Base-by-base conservation (phyloP, 2,113 vertebrate species). In the Pterophyllum scalare region DNA sequence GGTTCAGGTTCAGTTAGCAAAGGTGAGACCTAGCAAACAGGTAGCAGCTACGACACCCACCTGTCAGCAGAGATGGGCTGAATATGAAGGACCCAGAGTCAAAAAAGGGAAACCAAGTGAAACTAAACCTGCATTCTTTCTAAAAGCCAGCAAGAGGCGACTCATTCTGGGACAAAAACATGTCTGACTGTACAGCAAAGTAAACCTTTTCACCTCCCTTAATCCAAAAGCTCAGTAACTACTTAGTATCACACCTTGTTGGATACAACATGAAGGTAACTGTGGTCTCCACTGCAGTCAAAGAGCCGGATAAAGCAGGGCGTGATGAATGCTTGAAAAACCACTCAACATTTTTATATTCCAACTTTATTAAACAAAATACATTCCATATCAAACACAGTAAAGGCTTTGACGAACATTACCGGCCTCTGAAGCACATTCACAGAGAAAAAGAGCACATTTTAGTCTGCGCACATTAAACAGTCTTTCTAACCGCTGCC, bases 281-380 rank as follows among this genome's bases (percentile, higher is more conserved):
- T 49, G 64, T 67, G 40, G 5, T 19, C 46, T 15, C 22, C 24
- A 49, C 26, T 49, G 28, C 9, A 49, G 22, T 70, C 64, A 70
- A 17, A 77, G 40, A 76, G 56, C 38, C 43, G 6, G 15, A 77
- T 1, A 33, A 49, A 81, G 65, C 15, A 67, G 17, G 33, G 14
- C 2, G n/a, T 14, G 11, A 67, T n/a, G 14, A 76, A 46, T 12
- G 60, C 31, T 67, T 64, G 9, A 15, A 77, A 82, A 89, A 81
- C 40, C 43, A 35, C 2, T 54, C 10, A 33, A 54, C 24, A 72
- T 54, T 72, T 26, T 83, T 77, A 85, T 80, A 74, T 84, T 76
- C 75, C 3, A 31, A 49, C 40, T 83, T 84, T 65, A 79, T 14
- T 64, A 62, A 67, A 82, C 64, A 92, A 91, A 90, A 89, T 82